A percentile compares a stretch with the other conserved stretches of the same genome.
phyloP scores from a whole-genome alignment of 2,888 invertebrate species.

The Eilema griseolum region DNA sequence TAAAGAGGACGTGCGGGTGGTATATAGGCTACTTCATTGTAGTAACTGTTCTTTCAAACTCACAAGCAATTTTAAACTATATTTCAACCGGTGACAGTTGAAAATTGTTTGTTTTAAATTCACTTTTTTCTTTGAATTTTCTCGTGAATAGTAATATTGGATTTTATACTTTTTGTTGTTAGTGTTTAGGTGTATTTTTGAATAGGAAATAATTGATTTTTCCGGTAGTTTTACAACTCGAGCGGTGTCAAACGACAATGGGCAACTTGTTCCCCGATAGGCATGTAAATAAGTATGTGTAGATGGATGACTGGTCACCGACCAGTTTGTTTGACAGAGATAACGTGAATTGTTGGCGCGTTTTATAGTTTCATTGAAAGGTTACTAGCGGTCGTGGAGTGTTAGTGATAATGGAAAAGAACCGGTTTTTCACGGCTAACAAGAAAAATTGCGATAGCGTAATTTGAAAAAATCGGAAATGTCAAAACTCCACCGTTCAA shows the following conservation, averaged over 20 bases:
- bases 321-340: slow-evolving; percentile 66
- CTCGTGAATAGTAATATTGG: slow-evolving; percentile 36
- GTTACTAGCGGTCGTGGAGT: slow-evolving; percentile 52
- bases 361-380: slow-evolving; percentile 41
- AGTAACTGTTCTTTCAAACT: slow-evolving; percentile 53
- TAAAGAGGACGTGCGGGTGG: slow-evolving; percentile 86
- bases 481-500: too few species aligned
- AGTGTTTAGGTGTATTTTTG: slow-evolving; percentile 52
- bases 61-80: slow-evolving; percentile 51
- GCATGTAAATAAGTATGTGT: slow-evolving; percentile 81
- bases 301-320: slow-evolving; percentile 83
- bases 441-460: not conserved
- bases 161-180: slow-evolving; percentile 42
- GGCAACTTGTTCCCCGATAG: slow-evolving; percentile 82
- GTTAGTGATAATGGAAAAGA: slow-evolving; percentile 40
- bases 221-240: slow-evolving; percentile 79
- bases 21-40: slow-evolving; percentile 78
- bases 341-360: slow-evolving; percentile 59
- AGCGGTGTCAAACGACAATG: slow-evolving; percentile 76
- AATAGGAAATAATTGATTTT: slow-evolving; percentile 56
- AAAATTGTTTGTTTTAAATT: slow-evolving; percentile 33
- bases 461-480: not conserved
- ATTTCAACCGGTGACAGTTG: accelerated
- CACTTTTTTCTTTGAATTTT: slow-evolving; percentile 66
- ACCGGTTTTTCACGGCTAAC: not conserved